Conservation (phyloP, 2,888 invertebrate genomes). For the Leuctra nigra region DNA sequence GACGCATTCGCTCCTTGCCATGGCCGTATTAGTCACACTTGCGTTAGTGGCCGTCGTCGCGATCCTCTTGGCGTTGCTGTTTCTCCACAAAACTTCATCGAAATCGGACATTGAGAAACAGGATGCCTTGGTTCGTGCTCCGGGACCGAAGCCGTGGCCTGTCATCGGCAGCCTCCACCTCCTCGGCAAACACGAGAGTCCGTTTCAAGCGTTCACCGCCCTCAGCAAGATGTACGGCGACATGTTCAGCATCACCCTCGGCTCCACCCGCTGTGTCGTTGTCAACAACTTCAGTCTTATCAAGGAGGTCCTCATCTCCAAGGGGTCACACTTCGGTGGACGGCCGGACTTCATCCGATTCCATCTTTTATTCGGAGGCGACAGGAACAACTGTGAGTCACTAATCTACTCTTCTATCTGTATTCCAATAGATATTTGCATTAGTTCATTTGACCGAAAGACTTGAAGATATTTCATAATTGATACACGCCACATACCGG, state of each 20-base stretch:
- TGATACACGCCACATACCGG: no score
- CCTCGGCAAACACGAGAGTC: slow-evolving; percentile 53
- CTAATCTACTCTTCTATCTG: not conserved
- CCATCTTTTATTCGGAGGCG: slow-evolving; percentile 74
- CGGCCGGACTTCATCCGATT: slow-evolving; percentile 75
- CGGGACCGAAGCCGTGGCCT: slow-evolving; percentile 62
- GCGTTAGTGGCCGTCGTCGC: slow-evolving; percentile 8
- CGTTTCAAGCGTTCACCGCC: slow-evolving; percentile 66
- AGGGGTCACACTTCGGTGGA: slow-evolving; percentile 75
- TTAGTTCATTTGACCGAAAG: no score
- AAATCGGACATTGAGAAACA: slow-evolving; percentile 5
- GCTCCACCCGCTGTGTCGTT: slow-evolving; percentile 61
- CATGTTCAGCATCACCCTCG: slow-evolving; percentile 62
- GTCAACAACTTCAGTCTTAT: slow-evolving; percentile 67
- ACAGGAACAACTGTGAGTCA: slow-evolving; percentile 80
- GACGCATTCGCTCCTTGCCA: slow-evolving; percentile 6
- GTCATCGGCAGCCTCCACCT: slow-evolving; percentile 65
- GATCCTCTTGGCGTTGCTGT: not conserved
- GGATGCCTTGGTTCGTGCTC: slow-evolving; percentile 40
- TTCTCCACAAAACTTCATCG: not conserved
- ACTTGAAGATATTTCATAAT: no score
- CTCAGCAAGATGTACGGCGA: slow-evolving; percentile 63
- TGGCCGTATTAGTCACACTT: slow-evolving; percentile 13
- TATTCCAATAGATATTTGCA: no score
- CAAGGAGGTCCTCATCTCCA: slow-evolving; percentile 68